Evolutionary conservation across 37 sponge, comb jelly and placozoan genomes (phyloP).

Genomic region (Hexactinellida sp.): DNA sequence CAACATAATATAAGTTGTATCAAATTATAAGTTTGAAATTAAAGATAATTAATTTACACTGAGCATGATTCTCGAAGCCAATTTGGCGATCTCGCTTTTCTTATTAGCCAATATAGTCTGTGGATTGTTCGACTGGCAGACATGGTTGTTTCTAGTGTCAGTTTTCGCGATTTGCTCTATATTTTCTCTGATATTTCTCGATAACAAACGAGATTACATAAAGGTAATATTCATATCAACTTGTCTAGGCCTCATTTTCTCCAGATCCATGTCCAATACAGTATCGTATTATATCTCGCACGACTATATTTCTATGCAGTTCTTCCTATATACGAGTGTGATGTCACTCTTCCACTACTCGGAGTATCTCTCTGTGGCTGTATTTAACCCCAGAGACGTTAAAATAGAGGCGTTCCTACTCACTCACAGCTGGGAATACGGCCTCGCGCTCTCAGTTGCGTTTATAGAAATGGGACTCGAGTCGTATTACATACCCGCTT

Average conservation of each 20-base stretch:
- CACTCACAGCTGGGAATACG: conserved; percentile 81
- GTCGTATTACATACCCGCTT: conserved; percentile 32
- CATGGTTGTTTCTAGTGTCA: neutral
- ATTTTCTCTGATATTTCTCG: neutral
- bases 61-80: neutral
- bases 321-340: conserved; percentile 39
- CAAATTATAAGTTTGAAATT: neutral
- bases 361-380: conserved; percentile 71
- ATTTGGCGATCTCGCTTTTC: neutral
- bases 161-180: neutral
- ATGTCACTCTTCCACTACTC: conserved; percentile 82
- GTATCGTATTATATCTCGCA: neutral
- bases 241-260: neutral
- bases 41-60: neutral
- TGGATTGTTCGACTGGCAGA: neutral
- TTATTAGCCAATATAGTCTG: neutral
- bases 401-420: conserved; percentile 71
- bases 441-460: conserved; percentile 51
- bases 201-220: neutral
- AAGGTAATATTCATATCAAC: neutral
- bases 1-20: neutral
- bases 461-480: conserved; percentile 72
- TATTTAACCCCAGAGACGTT: conserved; percentile 58
- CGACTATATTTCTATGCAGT: neutral
- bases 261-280: neutral